phyloP scores from a whole-genome alignment of 1,140 invertebrate species.

The Latrodectus geometricus region DNA sequence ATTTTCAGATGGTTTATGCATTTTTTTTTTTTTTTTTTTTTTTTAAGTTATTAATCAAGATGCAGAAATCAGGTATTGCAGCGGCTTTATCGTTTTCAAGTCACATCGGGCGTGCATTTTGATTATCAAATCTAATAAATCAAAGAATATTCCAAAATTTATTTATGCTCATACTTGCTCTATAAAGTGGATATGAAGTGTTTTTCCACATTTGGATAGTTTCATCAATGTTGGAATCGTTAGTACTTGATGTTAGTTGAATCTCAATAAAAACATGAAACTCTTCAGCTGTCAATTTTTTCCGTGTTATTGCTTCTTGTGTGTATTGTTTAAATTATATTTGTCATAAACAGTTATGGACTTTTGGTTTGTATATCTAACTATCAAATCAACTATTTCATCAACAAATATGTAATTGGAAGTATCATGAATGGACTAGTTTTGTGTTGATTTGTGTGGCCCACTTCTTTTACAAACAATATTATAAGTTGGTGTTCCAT shows the following conservation, averaged over 20 bases:
- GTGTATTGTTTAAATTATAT: neutral
- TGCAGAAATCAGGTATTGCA: neutral
- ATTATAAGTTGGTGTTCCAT: too few species aligned
- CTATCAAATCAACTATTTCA: too few species aligned
- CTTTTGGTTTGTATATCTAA: conserved; percentile 5
- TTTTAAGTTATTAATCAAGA: neutral
- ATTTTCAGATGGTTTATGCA: neutral
- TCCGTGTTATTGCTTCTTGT: conserved; percentile 15
- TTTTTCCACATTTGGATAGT: neutral
- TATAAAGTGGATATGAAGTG: conserved; percentile 13
- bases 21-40: too few species aligned
- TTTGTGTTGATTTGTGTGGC: too few species aligned
- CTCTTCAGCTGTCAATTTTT: conserved; percentile 8
- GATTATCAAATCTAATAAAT: conserved; percentile 15
- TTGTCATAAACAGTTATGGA: neutral
- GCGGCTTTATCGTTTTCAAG: conserved; percentile 9
- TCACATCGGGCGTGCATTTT: neutral
- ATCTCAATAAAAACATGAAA: conserved; percentile 12
- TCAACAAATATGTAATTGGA: too few species aligned
- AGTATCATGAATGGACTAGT: too few species aligned
- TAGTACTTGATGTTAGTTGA: conserved; percentile 1
- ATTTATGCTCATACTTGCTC: conserved; percentile 9
- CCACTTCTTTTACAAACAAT: too few species aligned
- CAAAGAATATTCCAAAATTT: neutral
- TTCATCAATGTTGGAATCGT: conserved; percentile 6